These are phyloP conservation scores for Apis dorsata DNA, from an alignment of 1,140 invertebrate genomes.

Conservation along the genomic window DNA sequence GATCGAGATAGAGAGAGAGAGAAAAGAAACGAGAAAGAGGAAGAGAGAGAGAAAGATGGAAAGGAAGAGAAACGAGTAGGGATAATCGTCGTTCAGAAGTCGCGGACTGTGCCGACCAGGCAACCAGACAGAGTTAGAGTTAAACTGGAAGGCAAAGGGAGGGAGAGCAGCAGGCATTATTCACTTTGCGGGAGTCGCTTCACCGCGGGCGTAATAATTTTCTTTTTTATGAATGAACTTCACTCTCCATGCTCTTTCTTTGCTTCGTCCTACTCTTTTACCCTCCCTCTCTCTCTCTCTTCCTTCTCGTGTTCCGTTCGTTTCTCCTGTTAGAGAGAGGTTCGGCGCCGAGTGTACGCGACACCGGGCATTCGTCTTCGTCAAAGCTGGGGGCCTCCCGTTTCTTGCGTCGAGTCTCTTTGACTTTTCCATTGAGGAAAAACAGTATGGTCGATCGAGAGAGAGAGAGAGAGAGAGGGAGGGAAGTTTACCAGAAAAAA, in stretches of 20 bases:
- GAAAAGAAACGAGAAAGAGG: neutral
- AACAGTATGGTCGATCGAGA: neutral
- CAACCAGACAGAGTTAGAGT: slow-evolving; percentile 16
- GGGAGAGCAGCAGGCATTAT: slow-evolving; percentile 55
- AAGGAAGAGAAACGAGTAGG: slow-evolving; percentile 10
- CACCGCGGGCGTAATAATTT: slow-evolving; percentile 62
- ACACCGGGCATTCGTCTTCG: slow-evolving; percentile 51
- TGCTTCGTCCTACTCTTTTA: neutral
- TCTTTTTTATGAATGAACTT: slow-evolving; percentile 69
- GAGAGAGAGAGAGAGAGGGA: too few species aligned
- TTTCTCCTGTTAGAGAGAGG: neutral
- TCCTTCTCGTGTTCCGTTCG: neutral
- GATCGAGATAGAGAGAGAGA: slow-evolving; percentile 3
- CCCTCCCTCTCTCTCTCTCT: slow-evolving; percentile 1
- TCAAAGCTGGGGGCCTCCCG: slow-evolving; percentile 27
- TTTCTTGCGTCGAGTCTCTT: neutral
- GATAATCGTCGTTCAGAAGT: slow-evolving; percentile 60
- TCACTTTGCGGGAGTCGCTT: slow-evolving; percentile 66
- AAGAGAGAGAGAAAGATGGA: neutral
- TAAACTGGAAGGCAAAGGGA: neutral
- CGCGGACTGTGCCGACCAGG: slow-evolving; percentile 1
- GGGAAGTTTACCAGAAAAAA: too few species aligned
- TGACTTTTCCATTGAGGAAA: slow-evolving; percentile 1
- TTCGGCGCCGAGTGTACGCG: slow-evolving; percentile 14
- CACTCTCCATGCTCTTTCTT: slow-evolving; percentile 12